phyloP scores from a whole-genome alignment of 2,113 vertebrate genomes.

The Dicerorhinus sumatrensis region DNA sequence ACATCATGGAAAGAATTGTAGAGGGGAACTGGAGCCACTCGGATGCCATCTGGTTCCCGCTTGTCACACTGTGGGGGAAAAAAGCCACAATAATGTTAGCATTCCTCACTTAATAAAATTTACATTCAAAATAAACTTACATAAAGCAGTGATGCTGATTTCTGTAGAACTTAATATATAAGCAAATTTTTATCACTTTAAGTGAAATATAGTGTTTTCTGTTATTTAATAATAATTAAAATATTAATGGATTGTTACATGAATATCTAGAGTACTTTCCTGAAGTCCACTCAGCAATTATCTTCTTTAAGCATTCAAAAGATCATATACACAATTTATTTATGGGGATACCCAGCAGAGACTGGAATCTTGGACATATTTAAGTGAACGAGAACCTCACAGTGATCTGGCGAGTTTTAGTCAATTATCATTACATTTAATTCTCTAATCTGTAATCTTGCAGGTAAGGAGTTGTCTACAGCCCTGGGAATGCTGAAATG shows the following conservation, averaged over 20 bases:
- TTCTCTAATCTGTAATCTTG: background rate
- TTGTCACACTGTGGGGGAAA: conserved; percentile 93
- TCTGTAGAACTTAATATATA: background rate
- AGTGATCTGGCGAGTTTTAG: background rate
- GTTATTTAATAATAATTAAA: background rate
- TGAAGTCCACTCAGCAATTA: background rate
- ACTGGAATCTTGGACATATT: background rate
- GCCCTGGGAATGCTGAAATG: background rate
- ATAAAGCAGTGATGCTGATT: background rate
- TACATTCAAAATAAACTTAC: background rate
- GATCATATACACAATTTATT: background rate
- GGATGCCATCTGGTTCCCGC: conserved; percentile 93
- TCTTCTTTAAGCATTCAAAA: background rate
- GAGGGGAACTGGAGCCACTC: conserved; percentile 94
- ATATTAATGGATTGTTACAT: background rate
- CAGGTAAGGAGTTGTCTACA: background rate
- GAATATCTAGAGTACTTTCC: background rate
- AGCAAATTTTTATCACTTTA: background rate
- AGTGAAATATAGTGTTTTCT: background rate
- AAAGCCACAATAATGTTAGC: background rate
- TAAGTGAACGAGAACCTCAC: background rate
- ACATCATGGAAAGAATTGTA: conserved; percentile 97
- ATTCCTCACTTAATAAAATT: background rate
- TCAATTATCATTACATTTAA: background rate
- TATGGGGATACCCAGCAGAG: background rate